Evolutionary conservation across 2,797 vertebrate genomes (phyloP).

Genomic region (Ptychadena robeensis): DNA sequence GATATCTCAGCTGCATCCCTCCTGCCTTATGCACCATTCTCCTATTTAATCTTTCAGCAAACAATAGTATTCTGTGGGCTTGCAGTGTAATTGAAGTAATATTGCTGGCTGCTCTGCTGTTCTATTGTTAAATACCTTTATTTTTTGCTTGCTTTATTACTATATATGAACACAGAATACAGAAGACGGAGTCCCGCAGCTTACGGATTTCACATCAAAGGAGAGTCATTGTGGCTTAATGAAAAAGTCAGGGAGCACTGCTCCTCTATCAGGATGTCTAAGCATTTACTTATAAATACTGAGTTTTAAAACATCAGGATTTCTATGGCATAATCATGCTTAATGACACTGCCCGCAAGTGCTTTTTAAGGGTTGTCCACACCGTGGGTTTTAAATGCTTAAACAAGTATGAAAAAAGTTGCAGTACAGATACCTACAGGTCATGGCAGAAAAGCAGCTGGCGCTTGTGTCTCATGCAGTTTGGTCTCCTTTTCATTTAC

Average conservation of each 20-base stretch:
- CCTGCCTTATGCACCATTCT: conserved; percentile 38
- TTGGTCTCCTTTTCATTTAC: conserved; percentile 38
- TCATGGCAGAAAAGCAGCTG: conserved; percentile 41
- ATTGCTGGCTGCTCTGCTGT: conserved; percentile 44
- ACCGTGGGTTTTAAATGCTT: conserved; percentile 41
- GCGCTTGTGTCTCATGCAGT: conserved; percentile 6
- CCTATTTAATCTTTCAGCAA: conserved; percentile 53
- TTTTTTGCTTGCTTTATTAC: conserved; percentile 39
- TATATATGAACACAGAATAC: conserved; percentile 45
- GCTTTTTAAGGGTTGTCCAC: conserved; percentile 41
- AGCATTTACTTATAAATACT: conserved; percentile 50
- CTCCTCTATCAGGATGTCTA: conserved; percentile 35
- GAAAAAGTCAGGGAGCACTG: conserved; percentile 38
- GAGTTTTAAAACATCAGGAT: conserved; percentile 13
- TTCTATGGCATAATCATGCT: conserved; percentile 47
- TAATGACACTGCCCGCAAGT: conserved; percentile 38
- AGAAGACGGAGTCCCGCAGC: conserved; percentile 51
- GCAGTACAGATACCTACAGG: conserved; percentile 8
- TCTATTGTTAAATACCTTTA: conserved; percentile 54
- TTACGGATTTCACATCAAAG: conserved; percentile 49
- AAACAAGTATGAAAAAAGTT: conserved; percentile 49
- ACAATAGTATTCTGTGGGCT: conserved; percentile 54
- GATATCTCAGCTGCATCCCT: conserved; percentile 17
- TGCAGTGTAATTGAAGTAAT: conserved; percentile 57
- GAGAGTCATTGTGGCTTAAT: conserved; percentile 47